Evolutionary conservation across 2,113 vertebrate species (phyloP).

Genomic region (Epinephelus moara): DNA sequence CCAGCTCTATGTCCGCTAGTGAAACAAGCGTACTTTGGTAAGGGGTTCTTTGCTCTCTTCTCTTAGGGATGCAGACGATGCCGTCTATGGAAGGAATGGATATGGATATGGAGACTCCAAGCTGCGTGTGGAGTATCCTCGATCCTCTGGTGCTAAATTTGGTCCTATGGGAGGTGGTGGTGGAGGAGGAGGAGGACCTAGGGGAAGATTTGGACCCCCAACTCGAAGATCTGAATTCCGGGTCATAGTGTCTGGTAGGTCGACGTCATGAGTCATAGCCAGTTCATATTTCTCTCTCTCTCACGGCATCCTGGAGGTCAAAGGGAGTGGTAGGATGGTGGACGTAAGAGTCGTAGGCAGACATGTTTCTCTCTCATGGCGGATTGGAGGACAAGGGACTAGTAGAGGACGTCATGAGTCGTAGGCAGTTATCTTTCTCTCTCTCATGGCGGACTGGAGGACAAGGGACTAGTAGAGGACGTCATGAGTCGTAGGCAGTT

Average conservation of each 20-base stretch:
- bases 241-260: constrained; percentile 90
- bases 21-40: constrained; percentile 76
- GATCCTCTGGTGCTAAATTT: constrained; percentile 85
- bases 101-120: constrained; percentile 91
- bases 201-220: constrained; percentile 89
- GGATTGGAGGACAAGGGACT: constrained; percentile 38
- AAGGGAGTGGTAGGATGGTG: constrained; percentile 57
- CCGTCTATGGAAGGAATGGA: constrained; percentile 91
- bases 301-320: constrained; percentile 57
- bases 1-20: constrained; percentile 65
- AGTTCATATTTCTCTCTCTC: constrained; percentile 49
- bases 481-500: constrained; percentile 49
- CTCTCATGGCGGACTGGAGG: constrained; percentile 59
- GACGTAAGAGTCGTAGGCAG: constrained; percentile 47
- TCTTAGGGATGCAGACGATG: constrained; percentile 91
- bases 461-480: constrained; percentile 49
- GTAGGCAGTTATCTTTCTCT: constrained; percentile 35
- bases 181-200: constrained; percentile 79
- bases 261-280: constrained; percentile 70
- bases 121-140: constrained; percentile 94
- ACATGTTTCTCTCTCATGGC: constrained; percentile 20
- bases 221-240: constrained; percentile 93
- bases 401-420: constrained; percentile 46
- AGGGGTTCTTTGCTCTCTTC: constrained; percentile 85
- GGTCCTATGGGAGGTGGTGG: constrained; percentile 82